These are phyloP conservation scores for Cephus nigrinus DNA, from an alignment of 2,888 invertebrate genomes.

Conservation along the genomic window DNA sequence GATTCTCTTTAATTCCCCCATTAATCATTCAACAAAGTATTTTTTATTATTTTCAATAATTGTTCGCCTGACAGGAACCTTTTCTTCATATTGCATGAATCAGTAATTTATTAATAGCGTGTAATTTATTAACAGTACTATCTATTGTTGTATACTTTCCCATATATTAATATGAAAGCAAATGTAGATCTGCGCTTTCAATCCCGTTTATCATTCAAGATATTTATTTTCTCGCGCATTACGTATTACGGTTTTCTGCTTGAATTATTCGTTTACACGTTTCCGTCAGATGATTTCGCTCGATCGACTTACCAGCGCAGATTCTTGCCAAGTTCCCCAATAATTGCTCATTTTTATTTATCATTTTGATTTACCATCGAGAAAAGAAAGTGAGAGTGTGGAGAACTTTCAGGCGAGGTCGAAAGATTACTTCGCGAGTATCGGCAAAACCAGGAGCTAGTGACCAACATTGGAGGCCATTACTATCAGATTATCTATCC, in stretches of 20 bases:
- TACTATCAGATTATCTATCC: constrained; percentile 96
- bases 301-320: neutral
- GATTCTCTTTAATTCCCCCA: neutral
- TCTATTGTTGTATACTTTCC: neutral
- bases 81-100: neutral
- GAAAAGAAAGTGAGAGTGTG: constrained; percentile 21
- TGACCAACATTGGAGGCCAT: constrained; percentile 89
- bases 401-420: constrained; percentile 80
- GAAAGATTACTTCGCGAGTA: constrained; percentile 91
- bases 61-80: neutral
- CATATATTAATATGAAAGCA: neutral
- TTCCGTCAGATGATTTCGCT: neutral
- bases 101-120: neutral
- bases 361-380: neutral
- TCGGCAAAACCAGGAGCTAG: constrained; percentile 92
- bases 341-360: neutral
- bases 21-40: neutral
- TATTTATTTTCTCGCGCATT: neutral
- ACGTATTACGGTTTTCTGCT: neutral
- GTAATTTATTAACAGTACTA: neutral
- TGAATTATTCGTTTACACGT: neutral
- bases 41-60: neutral
- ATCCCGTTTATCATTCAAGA: neutral
- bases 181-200: neutral
- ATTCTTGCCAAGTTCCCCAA: neutral